Evolutionary conservation across 2,113 vertebrate species (phyloP).

Genomic region (Bettongia penicillata): DNA sequence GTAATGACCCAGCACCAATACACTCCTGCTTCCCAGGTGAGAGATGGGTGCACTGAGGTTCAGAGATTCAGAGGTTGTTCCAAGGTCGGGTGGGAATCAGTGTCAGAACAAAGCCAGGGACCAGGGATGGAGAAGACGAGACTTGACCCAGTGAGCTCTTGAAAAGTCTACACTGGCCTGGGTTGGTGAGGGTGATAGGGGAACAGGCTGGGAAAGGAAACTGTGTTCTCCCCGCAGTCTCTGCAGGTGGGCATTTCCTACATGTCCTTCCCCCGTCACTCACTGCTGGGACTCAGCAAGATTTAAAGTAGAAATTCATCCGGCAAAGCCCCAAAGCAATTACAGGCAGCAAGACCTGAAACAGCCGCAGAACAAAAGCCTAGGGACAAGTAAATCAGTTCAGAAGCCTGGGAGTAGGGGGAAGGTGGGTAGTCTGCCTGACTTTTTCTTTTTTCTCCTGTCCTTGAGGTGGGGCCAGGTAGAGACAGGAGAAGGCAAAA

Average conservation of each 20-base stretch:
- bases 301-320: slow-evolving; percentile 64
- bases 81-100: background rate
- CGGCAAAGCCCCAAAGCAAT: slow-evolving; percentile 82
- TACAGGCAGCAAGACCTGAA: slow-evolving; percentile 76
- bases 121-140: background rate
- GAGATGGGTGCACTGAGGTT: background rate
- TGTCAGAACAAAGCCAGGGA: background rate
- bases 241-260: slow-evolving; percentile 62
- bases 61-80: background rate
- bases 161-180: background rate
- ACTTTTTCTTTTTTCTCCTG: slow-evolving; percentile 56
- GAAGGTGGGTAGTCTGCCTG: background rate
- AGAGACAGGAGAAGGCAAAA: background rate
- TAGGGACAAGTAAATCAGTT: slow-evolving; percentile 72
- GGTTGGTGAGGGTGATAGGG: background rate
- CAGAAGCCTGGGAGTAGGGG: background rate
- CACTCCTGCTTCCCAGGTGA: background rate
- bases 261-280: slow-evolving; percentile 63
- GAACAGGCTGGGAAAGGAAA: background rate
- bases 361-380: slow-evolving; percentile 71
- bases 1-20: background rate
- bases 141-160: background rate
- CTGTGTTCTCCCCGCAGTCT: background rate
- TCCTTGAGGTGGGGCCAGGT: background rate
- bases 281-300: slow-evolving; percentile 62